Percentiles rank a stretch among this genome's conserved stretches.
Conservation (phyloP, 2,888 invertebrate genomes). For the Amblyteles armatorius region DNA sequence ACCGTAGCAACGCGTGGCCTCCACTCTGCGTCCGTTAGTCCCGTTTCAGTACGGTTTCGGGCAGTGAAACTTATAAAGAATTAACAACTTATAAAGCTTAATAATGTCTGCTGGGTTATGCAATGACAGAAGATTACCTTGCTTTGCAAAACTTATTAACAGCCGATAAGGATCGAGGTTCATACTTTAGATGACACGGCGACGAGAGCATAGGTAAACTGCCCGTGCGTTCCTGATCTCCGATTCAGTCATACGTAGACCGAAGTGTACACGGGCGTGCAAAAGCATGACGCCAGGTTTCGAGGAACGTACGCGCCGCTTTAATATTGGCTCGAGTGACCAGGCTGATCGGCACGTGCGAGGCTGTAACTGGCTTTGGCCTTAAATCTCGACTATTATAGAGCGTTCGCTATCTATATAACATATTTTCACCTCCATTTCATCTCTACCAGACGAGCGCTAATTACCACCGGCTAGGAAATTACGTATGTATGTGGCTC, state of each 20-base stretch:
- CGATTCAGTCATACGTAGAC: not conserved
- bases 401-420: slow-evolving; percentile 44
- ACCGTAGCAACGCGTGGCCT: too few relatives aligned
- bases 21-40: too few relatives aligned
- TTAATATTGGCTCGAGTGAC: slow-evolving; percentile 61
- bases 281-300: not conserved
- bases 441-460: slow-evolving; percentile 59
- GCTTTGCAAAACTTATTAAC: too few relatives aligned
- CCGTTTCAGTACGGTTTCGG: too few relatives aligned
- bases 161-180: too few relatives aligned
- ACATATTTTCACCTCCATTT: slow-evolving; percentile 24
- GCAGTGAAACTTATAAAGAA: too few relatives aligned
- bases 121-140: too few relatives aligned
- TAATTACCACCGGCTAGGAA: slow-evolving; percentile 68
- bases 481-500: slow-evolving; percentile 64
- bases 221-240: not conserved
- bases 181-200: not conserved
- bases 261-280: not conserved
- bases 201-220: not conserved
- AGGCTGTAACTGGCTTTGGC: slow-evolving; percentile 40
- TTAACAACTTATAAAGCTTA: too few relatives aligned
- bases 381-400: slow-evolving; percentile 9
- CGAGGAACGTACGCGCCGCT: slow-evolving; percentile 45
- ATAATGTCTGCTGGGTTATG: too few relatives aligned
- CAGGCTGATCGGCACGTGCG: slow-evolving; percentile 26